A percentile compares a stretch with the other conserved stretches of the same genome.
phyloP scores from a whole-genome alignment of 2,113 vertebrate genomes.

The Benitochromis conjunctus region DNA sequence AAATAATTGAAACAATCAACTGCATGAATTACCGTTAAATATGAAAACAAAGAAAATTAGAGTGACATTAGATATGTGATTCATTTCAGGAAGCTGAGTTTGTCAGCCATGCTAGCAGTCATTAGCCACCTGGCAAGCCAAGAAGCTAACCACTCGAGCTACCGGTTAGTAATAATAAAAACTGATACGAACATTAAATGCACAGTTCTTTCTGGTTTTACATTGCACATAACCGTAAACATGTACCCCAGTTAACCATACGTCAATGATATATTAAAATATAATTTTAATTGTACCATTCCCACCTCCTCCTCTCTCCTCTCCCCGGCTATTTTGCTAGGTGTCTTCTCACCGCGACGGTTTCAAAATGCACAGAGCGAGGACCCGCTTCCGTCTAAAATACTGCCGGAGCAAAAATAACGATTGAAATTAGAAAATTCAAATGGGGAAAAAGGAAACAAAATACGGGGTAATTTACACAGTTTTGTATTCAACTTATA shows the following conservation, averaged over 20 bases:
- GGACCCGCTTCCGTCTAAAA: conserved; percentile 37
- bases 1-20: neutral
- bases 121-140: conserved; percentile 43
- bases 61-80: neutral
- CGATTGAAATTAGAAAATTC: neutral
- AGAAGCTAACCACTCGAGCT: conserved; percentile 12
- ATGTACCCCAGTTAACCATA: neutral
- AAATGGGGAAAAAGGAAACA: neutral
- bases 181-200: neutral
- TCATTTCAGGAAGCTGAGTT: neutral
- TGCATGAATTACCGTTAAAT: neutral
- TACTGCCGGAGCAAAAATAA: conserved; percentile 51
- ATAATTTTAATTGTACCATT: neutral
- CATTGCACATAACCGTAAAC: neutral
- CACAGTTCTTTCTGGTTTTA: neutral
- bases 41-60: neutral
- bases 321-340: conserved; percentile 38
- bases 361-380: conserved; percentile 66
- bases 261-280: neutral
- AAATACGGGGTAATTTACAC: neutral
- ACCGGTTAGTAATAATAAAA: neutral
- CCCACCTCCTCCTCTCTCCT: conserved; percentile 38
- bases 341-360: conserved; percentile 61
- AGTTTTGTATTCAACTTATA: neutral
- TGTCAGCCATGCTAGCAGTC: conserved; percentile 19